Evolutionary conservation across 2,113 vertebrate genomes (phyloP).

Genomic region (Anthoscopus minutus): DNA sequence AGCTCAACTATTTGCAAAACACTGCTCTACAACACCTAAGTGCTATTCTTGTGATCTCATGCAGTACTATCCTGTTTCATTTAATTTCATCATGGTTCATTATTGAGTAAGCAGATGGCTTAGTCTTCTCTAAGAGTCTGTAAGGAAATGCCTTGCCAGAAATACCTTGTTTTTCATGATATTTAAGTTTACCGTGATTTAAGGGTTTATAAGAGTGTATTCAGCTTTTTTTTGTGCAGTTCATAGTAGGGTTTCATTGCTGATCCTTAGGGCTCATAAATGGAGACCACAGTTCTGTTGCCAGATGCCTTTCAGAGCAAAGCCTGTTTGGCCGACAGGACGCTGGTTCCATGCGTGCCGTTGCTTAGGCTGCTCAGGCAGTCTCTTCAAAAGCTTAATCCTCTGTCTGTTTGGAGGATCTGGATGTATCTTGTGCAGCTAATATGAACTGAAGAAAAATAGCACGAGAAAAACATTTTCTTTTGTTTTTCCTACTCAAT

Average conservation of each 20-base stretch:
- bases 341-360: rapidly evolving
- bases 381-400: neutral
- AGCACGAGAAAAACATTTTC: neutral
- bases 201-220: neutral
- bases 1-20: neutral
- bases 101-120: conserved; percentile 6
- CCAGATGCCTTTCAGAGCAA: neutral
- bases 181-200: neutral
- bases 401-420: neutral
- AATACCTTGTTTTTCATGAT: neutral
- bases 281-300: neutral
- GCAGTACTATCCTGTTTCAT: neutral
- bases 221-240: neutral
- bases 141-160: neutral
- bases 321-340: neutral
- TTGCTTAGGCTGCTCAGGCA: neutral
- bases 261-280: neutral
- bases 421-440: neutral
- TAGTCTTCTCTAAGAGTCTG: neutral
- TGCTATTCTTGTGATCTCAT: neutral
- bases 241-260: neutral
- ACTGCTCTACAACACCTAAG: neutral
- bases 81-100: neutral
- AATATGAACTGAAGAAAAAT: neutral
- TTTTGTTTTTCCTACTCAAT: neutral